Evolutionary conservation across 35 echinoderm and acorn worm species (phyloP), one percentile per base, ranked within the genome.

Genomic region (Lytechinus pictus): DNA sequence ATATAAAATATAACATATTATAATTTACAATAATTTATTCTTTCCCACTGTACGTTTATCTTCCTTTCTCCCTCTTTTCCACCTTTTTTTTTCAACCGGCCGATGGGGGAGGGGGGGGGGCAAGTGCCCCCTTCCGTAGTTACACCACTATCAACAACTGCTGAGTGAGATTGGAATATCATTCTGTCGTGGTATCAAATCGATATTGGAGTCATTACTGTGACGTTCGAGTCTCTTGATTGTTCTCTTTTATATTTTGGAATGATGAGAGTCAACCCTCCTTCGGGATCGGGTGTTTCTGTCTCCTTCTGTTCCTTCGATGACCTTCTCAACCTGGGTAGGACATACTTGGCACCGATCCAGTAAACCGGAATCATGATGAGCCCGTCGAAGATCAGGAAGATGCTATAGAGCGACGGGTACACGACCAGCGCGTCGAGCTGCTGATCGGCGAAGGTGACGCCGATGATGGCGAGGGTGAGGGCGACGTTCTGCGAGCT

Each of bases 401-500:
- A 57, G 28, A 93, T 60, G 5, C 98, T 97, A 54, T 86, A 97
- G 1, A 99, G 72, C 21, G 98, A 99, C 11, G 97, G 97, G 61
- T 94, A 95, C n/a, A 96, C 93, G 27, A 96, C 55, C 11, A 99
- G 72, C 10, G 97, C 96, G 54, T 93, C 54, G 9, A 96, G 94
- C 11, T 95, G 12, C 21, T 93, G 71, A 27, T 94, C 95, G 24
- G 94, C 55, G 90, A 97, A 99, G 9, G 98, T 96, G n/a, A 99
- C 86, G 21, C 94, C 86, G 54, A 99, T 52, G 57, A 99, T 91
- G 13, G 98, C 95, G n/a, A 99, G 91, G 3, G 98, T 96, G 54
- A 99, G 94, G 24, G 95, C 98, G 21, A 97, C 95, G 71, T 99
- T 99, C 54, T 99, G 98, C 3, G 95, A 94, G 24, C 98, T 97